Evolutionary conservation across 2,888 invertebrate species (phyloP).

Genomic region (Rhyacophila evoluta): DNA sequence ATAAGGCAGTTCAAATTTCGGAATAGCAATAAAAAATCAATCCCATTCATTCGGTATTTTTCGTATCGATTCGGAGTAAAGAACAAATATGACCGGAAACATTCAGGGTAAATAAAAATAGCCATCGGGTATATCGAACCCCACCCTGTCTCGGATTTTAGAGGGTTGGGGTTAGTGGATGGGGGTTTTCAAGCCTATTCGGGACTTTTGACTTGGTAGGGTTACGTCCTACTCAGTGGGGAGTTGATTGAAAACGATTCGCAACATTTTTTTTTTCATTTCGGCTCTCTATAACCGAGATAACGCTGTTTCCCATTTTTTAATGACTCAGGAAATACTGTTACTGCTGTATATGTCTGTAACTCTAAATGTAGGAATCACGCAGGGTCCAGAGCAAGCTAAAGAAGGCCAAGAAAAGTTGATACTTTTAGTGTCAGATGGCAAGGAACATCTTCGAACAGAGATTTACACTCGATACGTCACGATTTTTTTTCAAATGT

Average conservation of each 20-base stretch:
- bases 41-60: not conserved
- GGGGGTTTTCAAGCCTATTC: slow-evolving; percentile 1
- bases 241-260: slow-evolving; percentile 54
- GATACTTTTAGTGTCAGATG: too few species aligned
- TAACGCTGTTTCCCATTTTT: not conserved
- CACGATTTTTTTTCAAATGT: too few species aligned
- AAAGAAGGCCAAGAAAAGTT: too few species aligned
- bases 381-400: too few species aligned
- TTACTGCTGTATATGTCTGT: too few species aligned
- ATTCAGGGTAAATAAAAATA: slow-evolving; percentile 18
- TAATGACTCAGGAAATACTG: too few species aligned
- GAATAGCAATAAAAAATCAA: not conserved
- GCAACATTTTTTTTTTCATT: slow-evolving; percentile 42
- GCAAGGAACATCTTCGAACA: too few species aligned
- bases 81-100: slow-evolving; percentile 8
- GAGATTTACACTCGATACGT: too few species aligned
- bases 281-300: not conserved
- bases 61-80: not conserved
- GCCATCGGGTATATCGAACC: not conserved
- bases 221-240: slow-evolving; percentile 36
- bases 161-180: not conserved
- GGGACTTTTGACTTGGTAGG: slow-evolving; percentile 22
- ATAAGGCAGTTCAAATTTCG: not conserved
- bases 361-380: too few species aligned
- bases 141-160: not conserved